Conservation (phyloP, 1,140 invertebrate genomes). For the Aethina tumida region DNA sequence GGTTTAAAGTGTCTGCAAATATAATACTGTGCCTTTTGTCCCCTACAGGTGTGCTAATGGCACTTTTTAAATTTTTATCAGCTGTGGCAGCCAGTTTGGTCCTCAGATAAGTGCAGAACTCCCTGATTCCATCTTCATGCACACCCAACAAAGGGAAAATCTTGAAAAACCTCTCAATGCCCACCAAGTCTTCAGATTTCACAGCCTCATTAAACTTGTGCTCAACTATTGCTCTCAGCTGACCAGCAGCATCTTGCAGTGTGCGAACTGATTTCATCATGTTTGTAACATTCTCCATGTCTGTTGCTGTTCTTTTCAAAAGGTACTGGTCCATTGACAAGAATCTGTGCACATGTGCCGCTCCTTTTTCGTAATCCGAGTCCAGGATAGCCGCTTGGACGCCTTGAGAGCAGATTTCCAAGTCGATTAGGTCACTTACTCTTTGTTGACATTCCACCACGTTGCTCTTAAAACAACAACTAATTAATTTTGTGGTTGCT, state of each 20-base stretch:
- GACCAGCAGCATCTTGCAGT: slow-evolving; percentile 72
- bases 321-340: slow-evolving; percentile 89
- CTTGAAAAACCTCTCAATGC: slow-evolving; percentile 97
- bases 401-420: slow-evolving; percentile 91
- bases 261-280: slow-evolving; percentile 70
- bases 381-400: slow-evolving; percentile 85
- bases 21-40: slow-evolving; percentile 67
- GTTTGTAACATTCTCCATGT: slow-evolving; percentile 38
- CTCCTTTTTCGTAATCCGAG: slow-evolving; percentile 89
- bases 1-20: slow-evolving; percentile 73
- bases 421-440: slow-evolving; percentile 92
- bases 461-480: slow-evolving; percentile 52
- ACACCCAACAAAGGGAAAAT: slow-evolving; percentile 92
- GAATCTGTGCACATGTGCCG: slow-evolving; percentile 90
- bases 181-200: slow-evolving; percentile 75
- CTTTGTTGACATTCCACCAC: slow-evolving; percentile 91
- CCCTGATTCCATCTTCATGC: slow-evolving; percentile 81
- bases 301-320: slow-evolving; percentile 44
- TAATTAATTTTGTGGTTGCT: slow-evolving; percentile 5
- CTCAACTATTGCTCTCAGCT: slow-evolving; percentile 56
- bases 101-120: slow-evolving; percentile 87
- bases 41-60: slow-evolving; percentile 48
- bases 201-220: slow-evolving; percentile 89
- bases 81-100: slow-evolving; percentile 66
- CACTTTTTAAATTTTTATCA: slow-evolving; percentile 60